phyloP scores from a whole-genome alignment of 2,797 vertebrate species.

The Xenops minutus region DNA sequence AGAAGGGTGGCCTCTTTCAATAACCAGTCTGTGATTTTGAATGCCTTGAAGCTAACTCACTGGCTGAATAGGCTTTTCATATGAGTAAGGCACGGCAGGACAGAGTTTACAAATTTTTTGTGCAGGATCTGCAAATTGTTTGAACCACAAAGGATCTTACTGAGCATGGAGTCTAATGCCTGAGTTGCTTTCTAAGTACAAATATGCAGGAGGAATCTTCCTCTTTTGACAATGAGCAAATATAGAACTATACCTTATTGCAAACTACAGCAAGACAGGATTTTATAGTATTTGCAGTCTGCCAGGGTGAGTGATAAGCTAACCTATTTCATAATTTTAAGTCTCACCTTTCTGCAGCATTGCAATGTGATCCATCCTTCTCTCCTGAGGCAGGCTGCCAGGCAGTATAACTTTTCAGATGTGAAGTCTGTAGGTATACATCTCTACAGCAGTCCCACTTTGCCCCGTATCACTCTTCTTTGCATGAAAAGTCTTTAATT shows the following conservation, averaged over 20 bases:
- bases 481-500: not conserved
- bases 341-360: not conserved
- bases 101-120: not conserved
- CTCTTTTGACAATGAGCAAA: conserved; percentile 5
- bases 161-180: not conserved
- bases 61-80: not conserved
- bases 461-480: not conserved
- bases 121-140: not conserved
- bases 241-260: not conserved
- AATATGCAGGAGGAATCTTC: not conserved
- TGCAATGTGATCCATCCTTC: not conserved
- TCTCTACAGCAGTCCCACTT: not conserved
- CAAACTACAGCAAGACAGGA: not conserved
- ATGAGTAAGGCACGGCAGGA: not conserved
- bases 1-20: not conserved
- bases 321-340: conserved; percentile 14
- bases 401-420: not conserved
- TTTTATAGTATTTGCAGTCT: conserved; percentile 5
- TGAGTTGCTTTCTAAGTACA: not conserved
- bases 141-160: not conserved
- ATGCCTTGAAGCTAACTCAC: not conserved
- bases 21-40: not conserved
- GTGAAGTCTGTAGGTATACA: not conserved
- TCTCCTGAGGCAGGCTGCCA: not conserved
- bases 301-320: not conserved